Evolutionary conservation across 2,797 vertebrate species (phyloP), one percentile per base, ranked within the genome.

Genomic region (Muscicapa striata): DNA sequence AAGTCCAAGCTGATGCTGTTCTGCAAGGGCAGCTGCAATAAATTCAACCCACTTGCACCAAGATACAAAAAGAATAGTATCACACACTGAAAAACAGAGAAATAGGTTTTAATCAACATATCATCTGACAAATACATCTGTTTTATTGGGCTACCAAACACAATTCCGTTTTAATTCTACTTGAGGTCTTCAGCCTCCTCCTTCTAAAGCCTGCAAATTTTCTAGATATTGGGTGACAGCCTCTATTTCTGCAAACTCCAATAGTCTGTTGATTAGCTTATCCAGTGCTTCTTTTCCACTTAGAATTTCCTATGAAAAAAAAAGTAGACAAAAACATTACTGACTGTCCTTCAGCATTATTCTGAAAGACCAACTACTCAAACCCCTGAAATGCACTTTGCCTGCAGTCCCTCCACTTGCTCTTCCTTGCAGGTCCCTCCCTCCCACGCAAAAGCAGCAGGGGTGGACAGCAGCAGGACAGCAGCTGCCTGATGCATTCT

Each of bases 271-370:
- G 96, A 99, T 98, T 51, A 99, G 95, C 30, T 98, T 96, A 75
- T 98, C 98, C 52, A 99, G 97, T 9, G 90, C 96, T 64, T 98
- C 98, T 13, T 98, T 98, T 63, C 99, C 99, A 94, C 85, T 97
- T 92, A 99, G 97, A 95, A 99, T 98, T 96, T 98, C 98, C 99
- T 99, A 73, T 8, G 10, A 38, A 82, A 52, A 94, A 36, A 36
- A 66, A 34, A 70, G 0, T 16, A 93, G 41, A 76, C 19, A 55
- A 66, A 45, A 72, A 41, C 57, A 26, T 81, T 52, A 91, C 36
- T 24, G 30, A 23, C 17, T 10, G 22, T 32, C 30, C 30, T 38
- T 29, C 75, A 27, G 24, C 13, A 49, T 15, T 21, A 36, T 24
- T 52, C 57, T 30, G 30, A 73, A 77, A 48, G 0, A 4, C 6